Base-by-base conservation (phyloP, 2,888 invertebrate genomes). In the Seira musarum region DNA sequence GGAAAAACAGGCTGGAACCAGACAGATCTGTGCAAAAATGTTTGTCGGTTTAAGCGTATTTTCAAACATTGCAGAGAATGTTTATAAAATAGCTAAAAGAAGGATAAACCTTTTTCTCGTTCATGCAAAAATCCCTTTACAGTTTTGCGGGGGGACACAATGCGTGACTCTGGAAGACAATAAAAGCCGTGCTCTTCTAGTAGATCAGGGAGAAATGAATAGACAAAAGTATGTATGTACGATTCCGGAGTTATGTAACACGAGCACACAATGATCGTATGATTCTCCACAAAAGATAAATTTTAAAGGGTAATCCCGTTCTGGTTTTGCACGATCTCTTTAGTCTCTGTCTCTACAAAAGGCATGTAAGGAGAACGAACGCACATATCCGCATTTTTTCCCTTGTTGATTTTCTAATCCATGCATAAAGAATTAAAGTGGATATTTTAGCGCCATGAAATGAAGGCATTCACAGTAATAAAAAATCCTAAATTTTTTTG, bases 391-490 rank as follows among this genome's bases (percentile, higher is more conserved):
- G 49, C 13, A 13, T 49, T n/a, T 49, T 49, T 49, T 21, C n/a
- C 25, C 69, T 69, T 25, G 69, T 69, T 69, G 60, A 69, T 60
- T 69, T 69, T 69, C 53, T 69, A 69, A 69, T 69, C 69, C 60
- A 22, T 17, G 25, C 60, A 25, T 30, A 25, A 60, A 60, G 21
- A 30, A 30, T 30, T 22, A 25, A 69, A 69, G 57, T 30, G 69
- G 60, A 49, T 49, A 49, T 49, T 49, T 49, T 49, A 49, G 49
- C 13, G 49, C 15, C 15, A 49, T n/a, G 17, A 49, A 49, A 49
- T 49, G 49, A 49, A 49, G 49, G 15, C 49, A n/a, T 49, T 49
- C 15, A 8, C 49, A 49, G 15, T 13, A 13, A 49, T n/a, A 49
- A 30, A 30, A 49, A 49, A 49, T 49, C 49, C 15, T 49, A 2